Base-by-base conservation (phyloP, 2,888 invertebrate species). In the Agrotis exclamationis region DNA sequence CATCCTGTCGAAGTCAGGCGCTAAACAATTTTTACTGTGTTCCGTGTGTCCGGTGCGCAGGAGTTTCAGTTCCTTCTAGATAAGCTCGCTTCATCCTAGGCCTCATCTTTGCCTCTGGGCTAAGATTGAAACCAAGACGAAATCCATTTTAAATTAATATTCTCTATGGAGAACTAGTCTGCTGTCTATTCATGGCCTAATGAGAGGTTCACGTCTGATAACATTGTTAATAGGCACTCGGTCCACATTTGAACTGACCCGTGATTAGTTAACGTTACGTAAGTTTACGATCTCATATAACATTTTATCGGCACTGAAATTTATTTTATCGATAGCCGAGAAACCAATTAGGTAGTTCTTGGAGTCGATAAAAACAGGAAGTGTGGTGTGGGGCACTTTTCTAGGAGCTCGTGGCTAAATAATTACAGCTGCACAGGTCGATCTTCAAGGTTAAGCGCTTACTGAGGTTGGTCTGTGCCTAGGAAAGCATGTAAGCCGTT, bases 181-280 rank as follows among this genome's bases (percentile, higher is more conserved):
- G 33, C 47, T 13, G 59, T 77, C 63, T 70, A 54, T 57, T 62
- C 77, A 66, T 59, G 11, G 57, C 83, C 57, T 74, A 74, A 70
- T 59, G 69, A 68, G 33, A 79, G 79, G 68, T 85, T 81, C 63
- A 71, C 9, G 62, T 63, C n/a, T 77, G 81, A 85, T 82, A 85
- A 73, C 66, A 71, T 39, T 45, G 57, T 60, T 76, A 77, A 77
- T 76, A 76, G 66, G 65, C 70, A 66, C 63, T 65, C 66, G 73
- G 66, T 83, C 69, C 54, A 83, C 70, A 83, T 76, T 79, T 74
- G n/a, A 70, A 66, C 71, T 73, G 64, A 72, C 63, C 70, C 57
- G 59, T 76, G 72, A 82, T 84, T 83, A 76, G 51, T 57, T 24
- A 48, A 59, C 47, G 44, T 84, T 76, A 78, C 82, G 79, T 76